Base-by-base conservation (phyloP, 1,140 invertebrate genomes). In the Drosophila lacteicornis region DNA sequence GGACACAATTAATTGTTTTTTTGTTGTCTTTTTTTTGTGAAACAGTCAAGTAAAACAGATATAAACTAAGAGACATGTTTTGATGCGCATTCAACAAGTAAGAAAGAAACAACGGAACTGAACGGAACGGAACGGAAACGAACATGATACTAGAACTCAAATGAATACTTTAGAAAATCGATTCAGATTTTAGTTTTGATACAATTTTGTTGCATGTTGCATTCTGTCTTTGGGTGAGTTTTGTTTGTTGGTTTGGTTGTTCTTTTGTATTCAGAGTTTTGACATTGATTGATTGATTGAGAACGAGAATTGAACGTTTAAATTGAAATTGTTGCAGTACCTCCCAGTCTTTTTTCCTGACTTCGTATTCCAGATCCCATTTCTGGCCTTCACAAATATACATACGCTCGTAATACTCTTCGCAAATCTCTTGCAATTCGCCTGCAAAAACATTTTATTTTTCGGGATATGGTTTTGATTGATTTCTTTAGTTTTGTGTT, bases 291-390 rank as follows among this genome's bases (percentile, higher is more conserved):
- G 70, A 74, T 75, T 75, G 67, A 43, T 75, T 75, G 59, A 75
- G 60, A 75, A 76, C 60, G 61, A 76, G 61, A 76, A 58, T 76
- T 76, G 74, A 76, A 76, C 75, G 45, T 66, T 76, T 45, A 67
- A 84, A 83, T 91, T 82, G 79, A 90, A 92, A 91, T 81, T 85
- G 77, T 83, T 91, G 94, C 94, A 94, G 95, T 97, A 99, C 98
- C 97, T 99, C 98, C 94, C 96, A 98, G 95, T 99, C 98, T 96
- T 97, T 98, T 95, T 98, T 98, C 95, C 97, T 96, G 94, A 99
- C 98, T 96, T 99, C 97, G 95, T 97, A 96, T 96, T 99, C 98
- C 96, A 99, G 98, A 97, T 99, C 98, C 96, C 98, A 99, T 95
- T 99, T 99, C 95, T 99, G 98, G 95, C 97, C 97, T 95, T 99